These are phyloP conservation scores for Betta splendens DNA, from an alignment of 2,797 vertebrate genomes.

Conservation along the genomic window DNA sequence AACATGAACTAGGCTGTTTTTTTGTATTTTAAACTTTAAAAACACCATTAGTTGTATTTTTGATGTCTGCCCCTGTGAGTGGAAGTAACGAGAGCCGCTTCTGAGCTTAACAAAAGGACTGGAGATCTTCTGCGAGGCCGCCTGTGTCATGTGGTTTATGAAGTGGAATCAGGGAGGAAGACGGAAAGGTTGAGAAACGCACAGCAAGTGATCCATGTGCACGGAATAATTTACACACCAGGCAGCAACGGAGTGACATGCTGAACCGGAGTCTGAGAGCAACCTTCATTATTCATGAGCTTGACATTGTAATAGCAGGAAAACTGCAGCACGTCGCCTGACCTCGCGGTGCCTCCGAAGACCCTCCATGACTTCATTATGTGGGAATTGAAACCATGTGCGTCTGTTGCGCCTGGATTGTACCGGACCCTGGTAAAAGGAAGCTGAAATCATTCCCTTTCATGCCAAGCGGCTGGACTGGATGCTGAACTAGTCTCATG, in stretches of 20 bases:
- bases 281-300: constrained; percentile 56
- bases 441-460: constrained; percentile 45
- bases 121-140: constrained; percentile 20
- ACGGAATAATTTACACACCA: constrained; percentile 26
- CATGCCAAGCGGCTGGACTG: constrained; percentile 54
- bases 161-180: constrained; percentile 2
- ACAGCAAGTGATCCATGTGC: constrained; percentile 21
- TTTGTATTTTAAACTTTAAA: constrained; percentile 36
- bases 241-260: constrained; percentile 17
- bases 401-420: constrained; percentile 28
- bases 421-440: constrained; percentile 32
- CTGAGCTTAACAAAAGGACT: constrained; percentile 40
- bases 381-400: constrained; percentile 49
- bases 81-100: not conserved
- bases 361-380: constrained; percentile 52
- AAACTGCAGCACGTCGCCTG: constrained; percentile 23
- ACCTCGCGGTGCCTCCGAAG: constrained; percentile 29
- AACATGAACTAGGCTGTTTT: constrained; percentile 52
- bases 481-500: constrained; percentile 53
- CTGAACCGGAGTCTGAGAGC: constrained; percentile 39
- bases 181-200: constrained; percentile 7
- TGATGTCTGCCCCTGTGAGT: constrained; percentile 1
- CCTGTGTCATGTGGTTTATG: constrained; percentile 26
- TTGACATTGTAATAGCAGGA: constrained; percentile 43
- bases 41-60: constrained; percentile 48